Conservation (phyloP, 2,113 vertebrate genomes). For the Mobula birostris region DNA sequence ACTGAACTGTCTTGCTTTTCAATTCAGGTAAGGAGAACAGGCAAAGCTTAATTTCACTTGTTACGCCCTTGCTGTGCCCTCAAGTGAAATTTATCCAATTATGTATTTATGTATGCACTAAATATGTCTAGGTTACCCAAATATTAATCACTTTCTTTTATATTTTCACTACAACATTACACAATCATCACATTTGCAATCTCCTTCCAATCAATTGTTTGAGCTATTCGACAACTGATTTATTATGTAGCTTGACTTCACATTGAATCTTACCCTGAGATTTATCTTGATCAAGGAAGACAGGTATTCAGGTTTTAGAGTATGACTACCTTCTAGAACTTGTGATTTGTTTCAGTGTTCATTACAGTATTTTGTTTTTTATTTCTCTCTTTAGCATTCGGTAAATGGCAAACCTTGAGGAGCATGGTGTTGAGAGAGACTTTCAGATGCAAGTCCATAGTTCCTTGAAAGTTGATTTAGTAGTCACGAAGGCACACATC, state of each 20-base stretch:
- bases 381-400: neutral
- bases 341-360: neutral
- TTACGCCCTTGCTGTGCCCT: neutral
- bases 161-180: neutral
- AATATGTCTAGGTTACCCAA: neutral
- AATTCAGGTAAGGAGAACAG: neutral
- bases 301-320: neutral
- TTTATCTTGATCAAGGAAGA: neutral
- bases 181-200: neutral
- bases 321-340: neutral
- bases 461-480: too few species aligned
- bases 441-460: too few species aligned
- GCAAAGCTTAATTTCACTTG: neutral
- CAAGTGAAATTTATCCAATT: neutral
- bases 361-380: neutral
- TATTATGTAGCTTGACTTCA: neutral
- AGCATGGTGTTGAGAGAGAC: too few species aligned
- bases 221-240: neutral
- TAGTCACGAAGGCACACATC: too few species aligned
- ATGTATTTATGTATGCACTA: neutral
- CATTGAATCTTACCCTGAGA: neutral
- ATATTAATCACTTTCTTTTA: neutral
- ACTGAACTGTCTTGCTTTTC: neutral
- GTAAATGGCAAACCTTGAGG: too few species aligned
- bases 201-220: neutral